phyloP scores from a whole-genome alignment of 2,797 vertebrate species.

The Salmo trutta region DNA sequence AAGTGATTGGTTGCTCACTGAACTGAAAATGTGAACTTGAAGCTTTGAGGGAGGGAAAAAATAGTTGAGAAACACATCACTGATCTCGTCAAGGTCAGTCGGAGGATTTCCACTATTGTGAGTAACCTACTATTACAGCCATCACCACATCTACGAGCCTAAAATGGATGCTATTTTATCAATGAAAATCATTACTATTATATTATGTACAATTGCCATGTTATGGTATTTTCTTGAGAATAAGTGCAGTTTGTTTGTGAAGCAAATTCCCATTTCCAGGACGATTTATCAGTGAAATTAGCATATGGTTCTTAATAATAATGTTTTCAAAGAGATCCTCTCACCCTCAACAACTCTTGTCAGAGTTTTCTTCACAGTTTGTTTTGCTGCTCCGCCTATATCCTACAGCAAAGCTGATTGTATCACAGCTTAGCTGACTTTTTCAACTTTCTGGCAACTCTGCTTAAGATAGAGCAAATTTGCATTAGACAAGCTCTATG shows the following conservation, averaged over 20 bases:
- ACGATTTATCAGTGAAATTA: conserved; percentile 45
- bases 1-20: conserved; percentile 40
- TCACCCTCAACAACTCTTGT: conserved; percentile 15
- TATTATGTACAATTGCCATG: background rate
- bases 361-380: conserved; percentile 52
- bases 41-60: conserved; percentile 59
- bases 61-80: conserved; percentile 54
- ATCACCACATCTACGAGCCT: background rate
- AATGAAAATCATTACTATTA: no score
- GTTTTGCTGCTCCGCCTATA: conserved; percentile 61
- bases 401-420: conserved; percentile 66
- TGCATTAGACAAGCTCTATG: conserved; percentile 73
- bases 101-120: conserved; percentile 19
- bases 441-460: conserved; percentile 71
- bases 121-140: conserved; percentile 29
- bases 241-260: background rate
- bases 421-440: conserved; percentile 70
- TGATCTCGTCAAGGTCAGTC: conserved; percentile 42
- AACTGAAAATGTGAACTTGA: conserved; percentile 53
- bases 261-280: conserved; percentile 25
- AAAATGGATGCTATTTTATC: no score
- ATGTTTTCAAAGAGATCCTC: conserved; percentile 47
- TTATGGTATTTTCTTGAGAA: background rate
- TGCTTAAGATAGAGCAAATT: conserved; percentile 67
- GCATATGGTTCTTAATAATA: conserved; percentile 49